Base-by-base conservation (phyloP, 2,113 vertebrate genomes). In the Taurulus bubalis region DNA sequence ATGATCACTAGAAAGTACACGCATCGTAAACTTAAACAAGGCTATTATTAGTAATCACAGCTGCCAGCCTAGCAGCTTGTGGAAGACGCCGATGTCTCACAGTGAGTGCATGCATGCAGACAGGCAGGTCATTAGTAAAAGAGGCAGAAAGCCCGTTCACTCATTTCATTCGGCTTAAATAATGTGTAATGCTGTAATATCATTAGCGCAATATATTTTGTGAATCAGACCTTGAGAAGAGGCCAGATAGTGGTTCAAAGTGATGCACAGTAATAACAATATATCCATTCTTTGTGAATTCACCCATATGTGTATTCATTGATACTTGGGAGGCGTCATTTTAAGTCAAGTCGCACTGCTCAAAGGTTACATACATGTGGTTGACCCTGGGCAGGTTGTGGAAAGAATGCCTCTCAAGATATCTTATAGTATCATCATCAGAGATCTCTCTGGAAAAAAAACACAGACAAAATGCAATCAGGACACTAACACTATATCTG, bases 371-470 rank as follows among this genome's bases (percentile, higher is more conserved):
- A 8, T 90, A 92, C 91, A 92, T 86, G 85, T 92, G 87, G 0
- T 24, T 85, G 55, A 88, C n/a, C 16, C 45, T 71, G 71, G 91
- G 80, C 47, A 92, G 80, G 60, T 89, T 89, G 85, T 87, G 20
- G 65, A 92, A 92, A 5, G 90, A 90, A 77, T 91, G 82, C 16
- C 34, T 90, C 40, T 91, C 87, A 9, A 92, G 74, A 72, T 42
- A 62, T 55, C 15, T 68, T 42, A 92, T 66, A 15, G 63, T 62
- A 3, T 80, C 69, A 59, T 92, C 91, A 47, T 92, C 83, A 75
- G 78, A 80, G 62, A 92, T 84, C 42, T 81, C 85, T 86, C 91
- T 92, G 82, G 12, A 84, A 53, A 71, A 60, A 58, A 47, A 2
- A 56, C 28, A 24, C 22, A 70, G 28, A 77, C 16, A 79, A 22